phyloP scores from a whole-genome alignment of 2,888 invertebrate species.

The Agonum fuliginosum region DNA sequence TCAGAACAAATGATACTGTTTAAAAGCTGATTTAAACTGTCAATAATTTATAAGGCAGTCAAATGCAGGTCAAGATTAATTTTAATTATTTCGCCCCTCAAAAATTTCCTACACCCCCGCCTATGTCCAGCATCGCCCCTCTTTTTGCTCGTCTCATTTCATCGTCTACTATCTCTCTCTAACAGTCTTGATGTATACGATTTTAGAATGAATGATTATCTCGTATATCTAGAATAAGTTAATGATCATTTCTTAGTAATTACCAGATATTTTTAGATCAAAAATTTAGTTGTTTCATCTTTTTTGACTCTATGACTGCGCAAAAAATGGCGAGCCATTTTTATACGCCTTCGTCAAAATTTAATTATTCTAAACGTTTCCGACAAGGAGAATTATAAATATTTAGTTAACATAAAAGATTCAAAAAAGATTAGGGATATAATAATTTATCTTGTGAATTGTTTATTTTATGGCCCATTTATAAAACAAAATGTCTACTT shows the following conservation, averaged over 20 bases:
- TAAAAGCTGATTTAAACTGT: no score
- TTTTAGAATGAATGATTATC: slow-evolving; percentile 60
- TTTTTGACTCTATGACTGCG: background rate
- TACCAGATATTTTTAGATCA: slow-evolving; percentile 57
- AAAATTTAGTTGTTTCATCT: slow-evolving; percentile 40
- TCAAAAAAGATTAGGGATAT: background rate
- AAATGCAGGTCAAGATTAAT: no score
- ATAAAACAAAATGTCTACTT: no score
- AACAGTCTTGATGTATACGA: slow-evolving; percentile 49
- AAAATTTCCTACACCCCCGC: background rate
- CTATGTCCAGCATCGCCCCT: background rate
- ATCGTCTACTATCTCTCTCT: slow-evolving; percentile 7
- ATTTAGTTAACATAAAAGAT: background rate
- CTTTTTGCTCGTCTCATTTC: background rate
- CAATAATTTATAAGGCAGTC: no score
- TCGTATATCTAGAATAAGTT: slow-evolving; percentile 56
- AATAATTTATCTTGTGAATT: background rate
- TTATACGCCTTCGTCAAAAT: background rate
- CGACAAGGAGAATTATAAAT: background rate
- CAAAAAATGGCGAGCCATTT: background rate
- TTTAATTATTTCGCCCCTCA: no score
- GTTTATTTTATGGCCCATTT: background rate
- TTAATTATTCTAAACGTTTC: no score
- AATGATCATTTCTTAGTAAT: slow-evolving; percentile 58
- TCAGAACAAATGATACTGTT: no score